A percentile compares a stretch with the other conserved stretches of the same genome.
These are phyloP conservation scores for Dicranocentrus wangi DNA, from an alignment of 2,888 invertebrate genomes.

Conservation along the genomic window DNA sequence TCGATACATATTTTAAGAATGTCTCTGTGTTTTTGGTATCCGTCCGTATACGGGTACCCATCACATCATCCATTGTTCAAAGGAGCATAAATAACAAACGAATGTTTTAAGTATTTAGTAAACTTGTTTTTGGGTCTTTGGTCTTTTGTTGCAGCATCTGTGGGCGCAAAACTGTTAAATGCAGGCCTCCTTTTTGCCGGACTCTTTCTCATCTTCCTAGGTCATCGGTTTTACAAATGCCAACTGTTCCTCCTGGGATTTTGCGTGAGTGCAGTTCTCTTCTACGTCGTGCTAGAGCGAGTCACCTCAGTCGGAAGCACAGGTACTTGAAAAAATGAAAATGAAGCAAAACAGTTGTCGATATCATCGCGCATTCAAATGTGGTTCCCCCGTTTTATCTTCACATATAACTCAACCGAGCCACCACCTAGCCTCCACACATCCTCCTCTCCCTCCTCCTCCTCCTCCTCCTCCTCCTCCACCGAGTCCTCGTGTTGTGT, in stretches of 20 bases:
- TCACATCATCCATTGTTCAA: too few relatives aligned
- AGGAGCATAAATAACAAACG: too few relatives aligned
- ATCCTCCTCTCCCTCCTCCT: too few relatives aligned
- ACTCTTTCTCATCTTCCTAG: constrained; percentile 79
- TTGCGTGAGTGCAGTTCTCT: constrained; percentile 78
- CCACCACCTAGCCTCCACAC: too few relatives aligned
- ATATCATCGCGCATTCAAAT: neutral
- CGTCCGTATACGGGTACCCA: too few relatives aligned
- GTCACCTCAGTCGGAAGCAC: constrained; percentile 69
- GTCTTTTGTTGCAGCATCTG: constrained; percentile 73
- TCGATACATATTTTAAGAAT: too few relatives aligned
- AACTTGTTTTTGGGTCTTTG: too few relatives aligned
- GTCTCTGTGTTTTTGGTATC: too few relatives aligned
- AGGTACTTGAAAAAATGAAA: constrained; percentile 64
- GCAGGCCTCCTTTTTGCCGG: constrained; percentile 79
- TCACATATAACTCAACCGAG: too few relatives aligned
- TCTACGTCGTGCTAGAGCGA: constrained; percentile 76
- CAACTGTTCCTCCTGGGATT: constrained; percentile 80
- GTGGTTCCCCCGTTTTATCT: neutral
- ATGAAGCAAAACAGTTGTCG: neutral
- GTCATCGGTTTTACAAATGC: constrained; percentile 80
- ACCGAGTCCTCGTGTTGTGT: too few relatives aligned
- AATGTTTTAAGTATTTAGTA: too few relatives aligned
- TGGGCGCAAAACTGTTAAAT: constrained; percentile 77
- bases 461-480: too few relatives aligned